These are phyloP conservation scores for roundworm (Caenorhabditis elegans) DNA, from an alignment of 1,140 invertebrate genomes.

Conservation along the genomic window DNA sequence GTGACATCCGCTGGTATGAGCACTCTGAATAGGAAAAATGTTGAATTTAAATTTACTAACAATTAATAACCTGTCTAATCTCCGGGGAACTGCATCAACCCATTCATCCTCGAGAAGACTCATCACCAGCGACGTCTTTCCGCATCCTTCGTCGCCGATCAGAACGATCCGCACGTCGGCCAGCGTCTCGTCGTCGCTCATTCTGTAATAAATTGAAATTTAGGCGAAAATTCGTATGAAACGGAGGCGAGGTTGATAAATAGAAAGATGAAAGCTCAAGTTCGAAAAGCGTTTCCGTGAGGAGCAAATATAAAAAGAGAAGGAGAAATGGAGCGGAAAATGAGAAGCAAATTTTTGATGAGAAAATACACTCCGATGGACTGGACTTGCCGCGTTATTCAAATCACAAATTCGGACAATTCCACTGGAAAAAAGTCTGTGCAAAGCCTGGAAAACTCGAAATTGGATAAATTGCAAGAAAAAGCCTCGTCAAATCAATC, in stretches of 20 bases:
- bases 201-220: neutral
- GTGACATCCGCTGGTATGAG: slow-evolving; percentile 61
- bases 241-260: neutral
- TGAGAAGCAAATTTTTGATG: too few species aligned
- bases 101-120: slow-evolving; percentile 58
- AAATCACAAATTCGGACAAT: too few species aligned
- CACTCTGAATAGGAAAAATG: slow-evolving; percentile 10
- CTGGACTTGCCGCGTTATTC: too few species aligned
- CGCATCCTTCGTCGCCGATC: slow-evolving; percentile 58
- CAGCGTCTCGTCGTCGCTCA: slow-evolving; percentile 27
- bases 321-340: too few species aligned
- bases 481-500: too few species aligned
- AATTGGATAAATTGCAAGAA: too few species aligned
- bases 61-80: slow-evolving; percentile 53
- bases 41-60: neutral
- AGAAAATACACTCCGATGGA: too few species aligned
- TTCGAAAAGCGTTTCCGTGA: too few species aligned
- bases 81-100: slow-evolving; percentile 54
- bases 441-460: too few species aligned
- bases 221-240: too few species aligned
- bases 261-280: slow-evolving; percentile 1
- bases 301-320: too few species aligned
- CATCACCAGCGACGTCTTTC: slow-evolving; percentile 60
- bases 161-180: slow-evolving; percentile 58
- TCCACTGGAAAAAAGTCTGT: too few species aligned